These are phyloP conservation scores for Sakesphorus luctuosus DNA, from an alignment of 2,113 vertebrate species.

Conservation along the genomic window DNA sequence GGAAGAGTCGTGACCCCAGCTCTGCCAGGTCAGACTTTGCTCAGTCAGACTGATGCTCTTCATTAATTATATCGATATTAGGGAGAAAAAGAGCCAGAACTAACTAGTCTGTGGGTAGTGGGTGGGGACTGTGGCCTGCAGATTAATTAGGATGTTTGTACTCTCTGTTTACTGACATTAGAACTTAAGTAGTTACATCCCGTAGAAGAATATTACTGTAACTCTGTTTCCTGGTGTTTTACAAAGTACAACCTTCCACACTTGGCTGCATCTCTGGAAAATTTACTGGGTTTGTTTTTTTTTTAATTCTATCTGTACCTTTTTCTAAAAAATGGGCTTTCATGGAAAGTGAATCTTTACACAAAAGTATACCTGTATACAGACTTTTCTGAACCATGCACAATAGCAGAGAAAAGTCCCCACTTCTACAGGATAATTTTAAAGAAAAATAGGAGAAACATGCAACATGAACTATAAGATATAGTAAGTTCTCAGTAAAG, in stretches of 20 bases:
- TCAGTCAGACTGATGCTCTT: neutral
- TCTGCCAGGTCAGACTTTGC: neutral
- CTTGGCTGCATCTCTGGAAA: neutral
- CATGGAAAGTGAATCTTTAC: neutral
- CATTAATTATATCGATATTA: neutral
- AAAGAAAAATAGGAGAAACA: neutral
- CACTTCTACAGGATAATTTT: neutral
- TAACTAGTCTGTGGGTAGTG: neutral
- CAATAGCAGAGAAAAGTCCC: neutral
- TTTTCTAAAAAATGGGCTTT: neutral
- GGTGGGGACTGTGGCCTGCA: neutral
- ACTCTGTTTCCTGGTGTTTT: neutral
- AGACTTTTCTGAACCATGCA: neutral
- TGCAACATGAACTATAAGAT: neutral
- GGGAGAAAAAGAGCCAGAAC: neutral
- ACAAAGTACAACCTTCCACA: neutral
- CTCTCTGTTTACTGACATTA: neutral
- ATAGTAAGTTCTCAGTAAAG: neutral
- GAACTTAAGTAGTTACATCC: neutral
- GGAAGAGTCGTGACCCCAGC: neutral
- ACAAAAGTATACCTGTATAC: neutral
- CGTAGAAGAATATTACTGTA: neutral
- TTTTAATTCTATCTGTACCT: neutral
- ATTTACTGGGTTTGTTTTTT: neutral
- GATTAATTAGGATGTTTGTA: neutral